Percentiles rank a stretch among this genome's conserved stretches.
These are phyloP conservation scores for Creontiades dilutus DNA, from an alignment of 2,888 invertebrate species.

Conservation along the genomic window DNA sequence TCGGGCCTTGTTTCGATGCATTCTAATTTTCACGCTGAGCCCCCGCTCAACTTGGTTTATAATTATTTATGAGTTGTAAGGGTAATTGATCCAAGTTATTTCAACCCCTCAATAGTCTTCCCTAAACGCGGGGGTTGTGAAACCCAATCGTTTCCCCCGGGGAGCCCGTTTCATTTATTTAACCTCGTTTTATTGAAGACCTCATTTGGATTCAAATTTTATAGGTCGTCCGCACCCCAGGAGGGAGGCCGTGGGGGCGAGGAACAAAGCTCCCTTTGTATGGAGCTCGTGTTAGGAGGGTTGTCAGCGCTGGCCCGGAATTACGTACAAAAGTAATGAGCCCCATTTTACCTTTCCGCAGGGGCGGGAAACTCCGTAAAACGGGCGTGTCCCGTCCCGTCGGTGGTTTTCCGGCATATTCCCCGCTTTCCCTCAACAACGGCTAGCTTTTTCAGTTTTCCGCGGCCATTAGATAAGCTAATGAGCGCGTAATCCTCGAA, in stretches of 20 bases:
- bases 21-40: too few relatives aligned
- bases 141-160: background rate
- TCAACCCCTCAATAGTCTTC: background rate
- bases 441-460: constrained; percentile 13
- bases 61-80: constrained; percentile 21
- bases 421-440: background rate
- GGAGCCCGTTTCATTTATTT: background rate
- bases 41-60: background rate
- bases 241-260: background rate
- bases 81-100: constrained; percentile 30
- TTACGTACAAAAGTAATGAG: constrained; percentile 36
- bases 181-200: constrained; percentile 35
- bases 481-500: background rate
- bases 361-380: constrained; percentile 23
- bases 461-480: background rate
- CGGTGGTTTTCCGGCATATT: constrained; percentile 9
- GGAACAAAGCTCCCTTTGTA: background rate
- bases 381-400: background rate
- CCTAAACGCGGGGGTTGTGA: background rate
- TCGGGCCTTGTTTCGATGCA: too few relatives aligned
- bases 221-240: background rate
- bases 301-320: constrained; percentile 9
- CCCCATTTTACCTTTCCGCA: constrained; percentile 21
- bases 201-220: constrained; percentile 36
- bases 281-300: background rate